Conservation (phyloP, 2,113 vertebrate species). For the Rhynchomys soricoides region DNA sequence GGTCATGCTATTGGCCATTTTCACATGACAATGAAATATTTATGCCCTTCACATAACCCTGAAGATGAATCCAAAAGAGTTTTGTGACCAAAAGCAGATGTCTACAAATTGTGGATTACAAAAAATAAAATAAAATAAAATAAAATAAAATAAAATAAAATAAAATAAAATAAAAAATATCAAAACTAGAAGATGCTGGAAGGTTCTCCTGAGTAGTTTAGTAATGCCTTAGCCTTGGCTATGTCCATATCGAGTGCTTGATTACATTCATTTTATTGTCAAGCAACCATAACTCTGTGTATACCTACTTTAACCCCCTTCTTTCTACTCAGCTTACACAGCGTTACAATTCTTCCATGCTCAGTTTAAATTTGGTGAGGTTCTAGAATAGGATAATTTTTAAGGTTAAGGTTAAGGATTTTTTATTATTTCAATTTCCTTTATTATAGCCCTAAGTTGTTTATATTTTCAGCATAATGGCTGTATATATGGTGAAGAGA, state of each 20-base stretch:
- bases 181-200: background rate
- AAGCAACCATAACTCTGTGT: background rate
- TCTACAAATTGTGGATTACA: background rate
- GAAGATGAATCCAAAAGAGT: background rate
- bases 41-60: background rate
- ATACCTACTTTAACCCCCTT: background rate
- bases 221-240: too few relatives aligned
- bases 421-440: background rate
- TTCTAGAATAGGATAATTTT: background rate
- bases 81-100: background rate
- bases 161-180: too few relatives aligned
- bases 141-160: too few relatives aligned
- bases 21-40: background rate
- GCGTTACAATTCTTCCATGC: rapidly evolving
- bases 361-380: background rate
- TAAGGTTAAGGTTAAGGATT: background rate
- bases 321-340: background rate
- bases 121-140: too few relatives aligned
- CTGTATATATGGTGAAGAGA: background rate
- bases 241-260: background rate
- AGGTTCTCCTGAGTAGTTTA: background rate
- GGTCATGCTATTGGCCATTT: background rate
- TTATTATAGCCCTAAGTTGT: background rate
- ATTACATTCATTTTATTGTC: background rate
- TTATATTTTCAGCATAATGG: background rate